Percentiles rank a stretch among this genome's conserved stretches.
Evolutionary conservation across 1,140 invertebrate genomes (phyloP).

Genomic region (Pseudomyrmex concolor): DNA sequence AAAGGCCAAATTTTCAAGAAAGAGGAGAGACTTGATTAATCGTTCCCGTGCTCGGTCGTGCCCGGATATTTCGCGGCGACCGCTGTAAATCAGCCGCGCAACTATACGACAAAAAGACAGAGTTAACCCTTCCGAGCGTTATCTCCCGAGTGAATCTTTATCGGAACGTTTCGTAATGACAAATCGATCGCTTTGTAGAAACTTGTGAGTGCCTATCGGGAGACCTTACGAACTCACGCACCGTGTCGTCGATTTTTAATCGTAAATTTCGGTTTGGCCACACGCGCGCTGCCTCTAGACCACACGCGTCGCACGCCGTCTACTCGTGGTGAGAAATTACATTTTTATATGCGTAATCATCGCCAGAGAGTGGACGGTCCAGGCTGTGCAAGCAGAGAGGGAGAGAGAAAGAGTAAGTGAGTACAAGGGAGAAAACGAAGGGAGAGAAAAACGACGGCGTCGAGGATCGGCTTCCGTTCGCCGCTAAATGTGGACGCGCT

Average conservation of each 20-base stretch:
- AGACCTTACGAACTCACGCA: conserved; percentile 63
- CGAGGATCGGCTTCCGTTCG: conserved; percentile 55
- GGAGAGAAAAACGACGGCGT: conserved; percentile 20
- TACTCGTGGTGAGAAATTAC: conserved; percentile 74
- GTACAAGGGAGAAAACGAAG: conserved; percentile 6
- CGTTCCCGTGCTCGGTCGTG: conserved; percentile 16
- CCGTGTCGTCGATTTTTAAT: conserved; percentile 74
- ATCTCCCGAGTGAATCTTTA: conserved; percentile 38
- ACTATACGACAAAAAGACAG: conserved; percentile 43
- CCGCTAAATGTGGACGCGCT: conserved; percentile 24
- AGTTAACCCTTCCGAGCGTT: not conserved
- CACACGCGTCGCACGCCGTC: conserved; percentile 65
- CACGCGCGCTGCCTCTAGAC: conserved; percentile 62
- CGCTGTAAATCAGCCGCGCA: conserved; percentile 63
- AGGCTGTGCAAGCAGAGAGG: not conserved
- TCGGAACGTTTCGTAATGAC: conserved; percentile 71
- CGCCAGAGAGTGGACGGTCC: conserved; percentile 43
- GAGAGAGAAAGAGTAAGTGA: not conserved
- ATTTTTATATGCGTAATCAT: conserved; percentile 78
- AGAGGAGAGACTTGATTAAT: conserved; percentile 55
- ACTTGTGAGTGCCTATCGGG: conserved; percentile 17
- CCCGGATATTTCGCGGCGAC: conserved; percentile 41
- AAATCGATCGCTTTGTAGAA: conserved; percentile 74
- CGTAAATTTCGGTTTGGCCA: conserved; percentile 71
- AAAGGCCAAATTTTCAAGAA: conserved; percentile 36